Evolutionary conservation across 2,113 vertebrate genomes (phyloP), one percentile per base, ranked within the genome.

Genomic region (Myodes glareolus): DNA sequence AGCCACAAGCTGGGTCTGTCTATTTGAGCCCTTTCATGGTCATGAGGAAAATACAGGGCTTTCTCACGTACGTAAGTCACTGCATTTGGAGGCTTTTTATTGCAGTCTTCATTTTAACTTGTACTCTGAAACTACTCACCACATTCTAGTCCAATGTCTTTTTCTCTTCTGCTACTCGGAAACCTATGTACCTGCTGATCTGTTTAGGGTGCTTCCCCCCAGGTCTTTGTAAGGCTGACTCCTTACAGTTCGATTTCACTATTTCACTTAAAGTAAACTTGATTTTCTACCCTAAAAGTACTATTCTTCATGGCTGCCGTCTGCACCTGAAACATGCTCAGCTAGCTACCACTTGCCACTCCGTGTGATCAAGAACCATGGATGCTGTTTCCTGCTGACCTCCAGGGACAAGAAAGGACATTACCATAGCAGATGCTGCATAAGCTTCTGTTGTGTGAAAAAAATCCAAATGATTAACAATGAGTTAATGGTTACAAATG

Each of bases 361-460:
- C 21, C 1, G 7, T 27, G 2, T n/a, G 45, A 58, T 39, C 36
- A 58, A 90, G 55, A 92, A 67, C 27, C 52, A 67, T 73, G 7
- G 52, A 72, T 91, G 47, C 55, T 47, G 52, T 75, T 75, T 84
- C 16, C 42, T 72, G 29, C 25, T 33, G 70, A 68, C 89, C 67
- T 89, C 76, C 55, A 91, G 39, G 50, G 39, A 36, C n/a, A 91
- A 95, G n/a, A 95, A 73, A 88, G 70, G 78, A 36, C 7, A 31
- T 86, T 14, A 33, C 68, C 31, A 17, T 52, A 47, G 25, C 16
- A 65, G n/a, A n/a, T 36, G 50, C 27, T 68, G 39, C 68, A 10
- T 67, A 73, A 86, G 2, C 65, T 50, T 65, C 58, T 65, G 17
- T 17, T 73, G 36, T 67, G 12, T 88, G 55, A 75, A 39, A 82